Evolutionary conservation across 2,797 vertebrate species (phyloP), one percentile per base, ranked within the genome.

Genomic region (Brachyrhaphis roseni): DNA sequence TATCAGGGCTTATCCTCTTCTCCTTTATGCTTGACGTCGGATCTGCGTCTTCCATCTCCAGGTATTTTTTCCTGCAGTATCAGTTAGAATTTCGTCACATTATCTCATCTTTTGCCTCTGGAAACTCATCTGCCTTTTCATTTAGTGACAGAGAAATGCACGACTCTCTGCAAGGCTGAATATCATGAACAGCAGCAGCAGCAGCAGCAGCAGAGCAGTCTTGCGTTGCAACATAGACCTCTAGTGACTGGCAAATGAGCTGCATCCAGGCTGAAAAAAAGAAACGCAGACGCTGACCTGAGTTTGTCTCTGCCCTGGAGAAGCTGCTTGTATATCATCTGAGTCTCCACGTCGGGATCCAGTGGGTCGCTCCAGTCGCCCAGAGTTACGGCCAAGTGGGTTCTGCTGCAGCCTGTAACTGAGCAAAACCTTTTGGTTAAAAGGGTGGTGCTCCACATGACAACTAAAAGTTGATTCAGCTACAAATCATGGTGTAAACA

Each of bases 311-410:
- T 93, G 20, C 95, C 96, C 83, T 95, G 94, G 34, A 97, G 93
- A 80, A 98, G 94, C 90, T 97, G 97, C 87, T 97, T 93, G 84
- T 95, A 98, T 53, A 98, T 96, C 73, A 92, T 97, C 94, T 98
- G 97, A 0, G 96, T 94, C 77, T 97, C 97, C 0, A 95, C 96
- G 0, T 97, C 96, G 0, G 97, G 96, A 80, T 98, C 97, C 82
- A 98, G 91, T 0, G 97, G 97, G 89, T 98, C 97, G 6, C 96
- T 97, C 97, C 98, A 97, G 90, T 98, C 97, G 0, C 95, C 96
- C 72, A 98, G 92, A 8, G 95, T 97, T 91, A 97, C 96, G 0
- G 97, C 96, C 0, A 97, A 96, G 92, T 98, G 97, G 1, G 97
- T 98, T 78, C 96, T 94, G 89, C 97, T 97, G 93, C 98, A 98